Percentiles rank a stretch among this genome's conserved stretches.
These are phyloP conservation scores for Chloromyia formosa DNA, from an alignment of 2,888 invertebrate species.

Conservation along the genomic window DNA sequence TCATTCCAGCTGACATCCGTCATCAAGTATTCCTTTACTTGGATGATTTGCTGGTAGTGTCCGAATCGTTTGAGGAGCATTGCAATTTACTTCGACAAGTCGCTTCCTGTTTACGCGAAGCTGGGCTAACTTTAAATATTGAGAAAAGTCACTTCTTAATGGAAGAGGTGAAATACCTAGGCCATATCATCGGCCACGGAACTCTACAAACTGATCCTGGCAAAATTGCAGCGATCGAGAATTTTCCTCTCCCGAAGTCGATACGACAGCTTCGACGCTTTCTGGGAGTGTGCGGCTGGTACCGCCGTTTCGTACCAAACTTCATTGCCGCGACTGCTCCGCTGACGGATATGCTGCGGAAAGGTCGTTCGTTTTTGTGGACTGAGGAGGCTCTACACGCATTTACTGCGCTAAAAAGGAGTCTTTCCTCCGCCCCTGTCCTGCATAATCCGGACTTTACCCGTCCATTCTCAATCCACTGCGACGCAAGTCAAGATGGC, in stretches of 20 bases:
- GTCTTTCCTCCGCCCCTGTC: constrained; percentile 42
- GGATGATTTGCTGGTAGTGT: constrained; percentile 38
- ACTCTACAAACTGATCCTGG: constrained; percentile 46
- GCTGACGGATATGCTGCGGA: constrained; percentile 43
- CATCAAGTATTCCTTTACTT: constrained; percentile 35
- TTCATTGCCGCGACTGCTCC: constrained; percentile 46
- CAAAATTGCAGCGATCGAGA: constrained; percentile 45
- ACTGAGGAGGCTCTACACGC: background rate
- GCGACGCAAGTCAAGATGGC: constrained; percentile 45
- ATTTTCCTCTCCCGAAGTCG: constrained; percentile 45
- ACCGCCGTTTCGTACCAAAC: constrained; percentile 47
- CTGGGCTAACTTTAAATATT: constrained; percentile 38
- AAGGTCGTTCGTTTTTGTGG: background rate
- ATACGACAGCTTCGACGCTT: constrained; percentile 47
- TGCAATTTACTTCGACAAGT: background rate
- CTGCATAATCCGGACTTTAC: constrained; percentile 46
- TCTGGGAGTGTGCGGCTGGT: constrained; percentile 50
- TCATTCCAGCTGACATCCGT: background rate
- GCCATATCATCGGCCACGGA: constrained; percentile 47
- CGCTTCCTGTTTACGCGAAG: constrained; percentile 17
- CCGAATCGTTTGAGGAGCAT: constrained; percentile 38
- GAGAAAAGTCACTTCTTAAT: constrained; percentile 38
- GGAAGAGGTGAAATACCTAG: constrained; percentile 40
- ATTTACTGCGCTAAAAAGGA: constrained; percentile 42
- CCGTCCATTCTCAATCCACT: constrained; percentile 46